phyloP scores from a whole-genome alignment of 2,888 invertebrate genomes.

The Pollenia labialis region DNA sequence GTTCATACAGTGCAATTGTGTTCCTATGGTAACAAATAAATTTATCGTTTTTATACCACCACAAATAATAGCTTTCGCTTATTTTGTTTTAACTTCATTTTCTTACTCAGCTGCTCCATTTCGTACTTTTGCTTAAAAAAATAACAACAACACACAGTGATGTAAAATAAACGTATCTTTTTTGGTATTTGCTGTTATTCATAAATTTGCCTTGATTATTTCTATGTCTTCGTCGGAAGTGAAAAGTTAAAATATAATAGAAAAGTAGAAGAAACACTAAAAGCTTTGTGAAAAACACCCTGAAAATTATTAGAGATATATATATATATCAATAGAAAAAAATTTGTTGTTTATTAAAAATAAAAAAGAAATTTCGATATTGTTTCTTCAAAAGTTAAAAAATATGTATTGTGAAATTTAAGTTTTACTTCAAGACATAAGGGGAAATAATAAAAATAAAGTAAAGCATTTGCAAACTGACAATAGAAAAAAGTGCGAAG shows the following conservation, averaged over 20 bases:
- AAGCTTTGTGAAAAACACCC: conserved; percentile 19
- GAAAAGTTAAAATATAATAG: conserved; percentile 64
- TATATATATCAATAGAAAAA: conserved; percentile 40
- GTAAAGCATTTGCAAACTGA: conserved; percentile 36
- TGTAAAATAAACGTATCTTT: conserved; percentile 41
- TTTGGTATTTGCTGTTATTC: conserved; percentile 49
- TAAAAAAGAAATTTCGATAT: conserved; percentile 26
- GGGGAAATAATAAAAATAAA: conserved; percentile 34
- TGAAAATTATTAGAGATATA: conserved; percentile 1
- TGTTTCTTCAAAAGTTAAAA: conserved; percentile 8
- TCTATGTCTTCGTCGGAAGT: conserved; percentile 71
- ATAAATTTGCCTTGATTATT: conserved; percentile 61
- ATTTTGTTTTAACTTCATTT: background rate
- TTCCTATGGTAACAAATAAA: background rate
- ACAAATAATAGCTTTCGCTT: background rate
- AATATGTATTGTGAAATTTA: conserved; percentile 39
- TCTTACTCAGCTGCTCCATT: conserved; percentile 16
- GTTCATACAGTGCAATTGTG: too few species aligned
- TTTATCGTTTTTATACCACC: background rate
- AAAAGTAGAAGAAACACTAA: conserved; percentile 38
- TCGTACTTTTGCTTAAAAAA: background rate
- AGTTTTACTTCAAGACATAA: conserved; percentile 61
- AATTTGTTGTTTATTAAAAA: conserved; percentile 50
- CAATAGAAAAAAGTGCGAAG: conserved; percentile 40
- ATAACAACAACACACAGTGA: conserved; percentile 37